These are phyloP conservation scores for Myocastor coypus DNA, from an alignment of 2,113 vertebrate genomes.

Conservation along the genomic window DNA sequence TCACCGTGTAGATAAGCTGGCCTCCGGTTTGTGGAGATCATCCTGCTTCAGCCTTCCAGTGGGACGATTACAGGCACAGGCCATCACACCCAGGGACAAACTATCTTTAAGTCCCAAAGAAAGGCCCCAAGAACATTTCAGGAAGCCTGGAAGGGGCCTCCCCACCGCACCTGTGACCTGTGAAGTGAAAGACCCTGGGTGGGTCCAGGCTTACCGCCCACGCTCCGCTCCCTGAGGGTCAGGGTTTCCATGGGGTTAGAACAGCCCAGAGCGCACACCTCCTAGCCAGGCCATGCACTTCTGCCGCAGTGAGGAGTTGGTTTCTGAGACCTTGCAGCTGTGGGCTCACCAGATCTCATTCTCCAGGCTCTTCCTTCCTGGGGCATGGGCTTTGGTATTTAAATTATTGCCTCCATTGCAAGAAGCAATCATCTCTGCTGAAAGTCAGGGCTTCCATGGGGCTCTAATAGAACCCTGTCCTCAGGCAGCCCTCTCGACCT, in stretches of 20 bases:
- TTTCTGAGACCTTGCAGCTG: constrained; percentile 46
- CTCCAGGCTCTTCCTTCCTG: constrained; percentile 84
- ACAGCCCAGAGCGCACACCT: neutral
- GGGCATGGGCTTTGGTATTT: constrained; percentile 81
- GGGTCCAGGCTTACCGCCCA: neutral
- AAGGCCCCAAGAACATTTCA: neutral
- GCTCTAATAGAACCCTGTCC: constrained; percentile 78
- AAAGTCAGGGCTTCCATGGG: constrained; percentile 73
- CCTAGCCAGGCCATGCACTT: neutral
- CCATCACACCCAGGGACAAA: neutral
- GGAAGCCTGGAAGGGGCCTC: neutral
- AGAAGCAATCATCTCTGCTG: constrained; percentile 72
- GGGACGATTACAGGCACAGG: neutral
- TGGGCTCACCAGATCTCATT: constrained; percentile 77
- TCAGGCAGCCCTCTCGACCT: constrained; percentile 74
- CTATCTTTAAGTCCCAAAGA: neutral
- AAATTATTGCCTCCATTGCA: constrained; percentile 82
- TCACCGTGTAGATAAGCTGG: neutral
- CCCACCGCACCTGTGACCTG: neutral
- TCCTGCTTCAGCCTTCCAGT: neutral
- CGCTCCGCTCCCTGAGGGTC: neutral
- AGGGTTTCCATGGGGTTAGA: neutral
- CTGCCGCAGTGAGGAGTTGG: neutral
- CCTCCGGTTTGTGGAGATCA: neutral
- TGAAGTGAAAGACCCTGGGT: neutral